These are phyloP conservation scores for Octomys mimax DNA, from an alignment of 2,797 vertebrate genomes.

Conservation along the genomic window DNA sequence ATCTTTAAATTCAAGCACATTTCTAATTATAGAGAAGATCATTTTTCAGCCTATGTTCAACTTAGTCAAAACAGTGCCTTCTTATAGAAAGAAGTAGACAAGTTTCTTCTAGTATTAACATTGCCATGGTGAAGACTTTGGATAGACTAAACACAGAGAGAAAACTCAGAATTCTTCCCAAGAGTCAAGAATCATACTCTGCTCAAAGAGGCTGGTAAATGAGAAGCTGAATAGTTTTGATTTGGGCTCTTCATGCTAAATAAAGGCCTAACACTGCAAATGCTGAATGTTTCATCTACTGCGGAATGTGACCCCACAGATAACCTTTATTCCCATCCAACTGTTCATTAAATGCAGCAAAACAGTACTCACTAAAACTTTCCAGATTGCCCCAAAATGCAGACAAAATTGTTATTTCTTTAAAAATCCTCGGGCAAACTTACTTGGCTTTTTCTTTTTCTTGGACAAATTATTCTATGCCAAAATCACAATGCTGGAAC, in stretches of 20 bases:
- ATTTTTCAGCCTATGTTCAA: slow-evolving; percentile 72
- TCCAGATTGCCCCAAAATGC: slow-evolving; percentile 63
- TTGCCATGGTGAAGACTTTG: slow-evolving; percentile 75
- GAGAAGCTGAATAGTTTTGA: slow-evolving; percentile 71
- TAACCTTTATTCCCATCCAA: slow-evolving; percentile 76
- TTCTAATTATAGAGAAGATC: slow-evolving; percentile 74
- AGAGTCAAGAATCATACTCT: slow-evolving; percentile 71
- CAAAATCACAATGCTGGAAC: slow-evolving; percentile 57
- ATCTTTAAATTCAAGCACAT: slow-evolving; percentile 61
- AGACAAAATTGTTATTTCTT: slow-evolving; percentile 68
- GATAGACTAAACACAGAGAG: slow-evolving; percentile 81
- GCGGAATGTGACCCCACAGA: slow-evolving; percentile 67
- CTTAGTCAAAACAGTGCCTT: slow-evolving; percentile 78
- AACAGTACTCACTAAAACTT: slow-evolving; percentile 72
- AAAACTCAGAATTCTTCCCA: slow-evolving; percentile 77
- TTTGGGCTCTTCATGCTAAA: slow-evolving; percentile 76
- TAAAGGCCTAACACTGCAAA: slow-evolving; percentile 71
- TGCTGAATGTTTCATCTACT: slow-evolving; percentile 63
- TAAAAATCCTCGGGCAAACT: slow-evolving; percentile 63
- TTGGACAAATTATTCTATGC: slow-evolving; percentile 67
- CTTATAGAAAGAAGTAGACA: slow-evolving; percentile 69
- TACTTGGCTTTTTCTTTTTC: neutral
- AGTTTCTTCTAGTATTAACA: slow-evolving; percentile 75
- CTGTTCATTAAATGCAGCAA: slow-evolving; percentile 68
- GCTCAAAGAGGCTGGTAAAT: slow-evolving; percentile 62